Percentiles rank a stretch among this genome's conserved stretches.
phyloP scores from a whole-genome alignment of 2,113 vertebrate species.

The Phycodurus eques region DNA sequence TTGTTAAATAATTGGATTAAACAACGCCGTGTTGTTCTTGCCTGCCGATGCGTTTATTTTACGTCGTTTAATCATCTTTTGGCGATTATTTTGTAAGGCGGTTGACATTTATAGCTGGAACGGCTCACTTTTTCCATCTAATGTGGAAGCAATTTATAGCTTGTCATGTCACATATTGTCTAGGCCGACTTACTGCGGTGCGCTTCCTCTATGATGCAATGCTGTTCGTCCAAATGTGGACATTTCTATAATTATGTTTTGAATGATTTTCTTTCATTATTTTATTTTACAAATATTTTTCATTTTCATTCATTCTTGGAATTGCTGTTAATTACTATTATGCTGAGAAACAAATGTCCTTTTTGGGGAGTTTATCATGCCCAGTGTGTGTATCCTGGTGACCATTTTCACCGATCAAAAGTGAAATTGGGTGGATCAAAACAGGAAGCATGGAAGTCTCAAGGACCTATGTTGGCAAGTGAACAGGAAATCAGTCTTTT shows the following conservation, averaged over 20 bases:
- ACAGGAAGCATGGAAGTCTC: background rate
- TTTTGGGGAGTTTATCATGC: too few species aligned
- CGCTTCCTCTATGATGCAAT: constrained; percentile 11
- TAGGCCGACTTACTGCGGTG: constrained; percentile 23
- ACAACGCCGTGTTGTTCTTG: constrained; percentile 49
- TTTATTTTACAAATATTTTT: background rate
- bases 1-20: constrained; percentile 62
- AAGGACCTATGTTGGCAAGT: too few species aligned
- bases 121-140: constrained; percentile 40
- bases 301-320: background rate
- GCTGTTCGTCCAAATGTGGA: background rate
- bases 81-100: constrained; percentile 37
- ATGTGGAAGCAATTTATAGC: constrained; percentile 62
- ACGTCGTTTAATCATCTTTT: constrained; percentile 52
- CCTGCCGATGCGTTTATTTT: constrained; percentile 36
- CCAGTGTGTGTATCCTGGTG: background rate
- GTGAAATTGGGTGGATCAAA: too few species aligned
- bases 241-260: background rate
- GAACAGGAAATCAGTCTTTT: too few species aligned
- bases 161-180: constrained; percentile 56
- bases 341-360: background rate
- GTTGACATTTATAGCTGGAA: constrained; percentile 47
- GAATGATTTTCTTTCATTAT: background rate
- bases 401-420: background rate
- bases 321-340: background rate